Percentiles rank a stretch among this genome's conserved stretches.
Conservation (phyloP, 2,113 vertebrate species). For the Cynocephalus volans region DNA sequence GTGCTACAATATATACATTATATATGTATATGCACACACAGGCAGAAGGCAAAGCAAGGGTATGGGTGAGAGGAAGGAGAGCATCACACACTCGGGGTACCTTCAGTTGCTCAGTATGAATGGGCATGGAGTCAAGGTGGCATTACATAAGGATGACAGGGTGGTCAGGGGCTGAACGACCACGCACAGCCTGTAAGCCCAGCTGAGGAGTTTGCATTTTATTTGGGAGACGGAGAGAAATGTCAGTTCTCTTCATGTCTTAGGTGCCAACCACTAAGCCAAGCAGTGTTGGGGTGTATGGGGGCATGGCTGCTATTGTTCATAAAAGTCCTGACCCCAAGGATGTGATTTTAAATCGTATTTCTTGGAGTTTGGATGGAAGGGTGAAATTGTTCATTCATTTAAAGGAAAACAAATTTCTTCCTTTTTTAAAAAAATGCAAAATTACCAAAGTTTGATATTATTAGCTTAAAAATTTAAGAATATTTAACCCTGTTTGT, state of each 20-base stretch:
- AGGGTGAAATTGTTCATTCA: background rate
- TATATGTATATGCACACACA: accelerated
- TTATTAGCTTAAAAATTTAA: background rate
- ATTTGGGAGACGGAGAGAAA: background rate
- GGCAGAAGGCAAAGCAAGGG: background rate
- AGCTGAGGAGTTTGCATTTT: background rate
- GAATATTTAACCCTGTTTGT: background rate
- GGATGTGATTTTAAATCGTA: background rate
- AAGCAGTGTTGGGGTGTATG: background rate
- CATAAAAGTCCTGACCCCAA: background rate
- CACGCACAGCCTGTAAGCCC: background rate
- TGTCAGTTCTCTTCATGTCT: background rate
- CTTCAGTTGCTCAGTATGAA: background rate
- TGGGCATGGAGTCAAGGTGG: too few species aligned
- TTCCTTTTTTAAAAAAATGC: background rate
- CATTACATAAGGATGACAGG: background rate
- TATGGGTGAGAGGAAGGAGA: background rate
- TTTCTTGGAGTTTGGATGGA: background rate
- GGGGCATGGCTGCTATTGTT: background rate
- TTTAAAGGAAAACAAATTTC: background rate
- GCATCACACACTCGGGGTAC: background rate
- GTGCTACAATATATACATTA: background rate
- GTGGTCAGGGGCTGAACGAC: background rate
- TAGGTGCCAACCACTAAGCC: background rate
- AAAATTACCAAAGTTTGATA: conserved; percentile 13